Conservation (phyloP, 1,140 invertebrate genomes). For the Magallana gigas region DNA sequence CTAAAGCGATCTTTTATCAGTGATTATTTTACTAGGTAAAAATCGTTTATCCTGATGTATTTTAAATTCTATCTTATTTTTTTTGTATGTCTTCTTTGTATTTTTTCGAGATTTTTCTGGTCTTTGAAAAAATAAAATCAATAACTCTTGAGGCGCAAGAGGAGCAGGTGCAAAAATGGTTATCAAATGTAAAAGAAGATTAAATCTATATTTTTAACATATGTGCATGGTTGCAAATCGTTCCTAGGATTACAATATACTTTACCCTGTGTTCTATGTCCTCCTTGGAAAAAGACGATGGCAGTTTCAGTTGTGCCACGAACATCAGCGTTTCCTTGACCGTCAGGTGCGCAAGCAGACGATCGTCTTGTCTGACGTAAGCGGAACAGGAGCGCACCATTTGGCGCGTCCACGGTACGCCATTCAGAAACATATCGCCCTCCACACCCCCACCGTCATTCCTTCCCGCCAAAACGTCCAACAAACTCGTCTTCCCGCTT, state of each 20-base stretch:
- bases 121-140: no score
- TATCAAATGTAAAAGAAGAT: no score
- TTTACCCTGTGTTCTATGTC: conserved; percentile 67
- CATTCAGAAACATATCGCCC: conserved; percentile 71
- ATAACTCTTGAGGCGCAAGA: no score
- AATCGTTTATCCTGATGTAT: no score
- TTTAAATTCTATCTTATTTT: no score
- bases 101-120: no score
- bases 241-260: neutral
- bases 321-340: conserved; percentile 75
- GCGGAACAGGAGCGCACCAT: conserved; percentile 69
- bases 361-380: conserved; percentile 75
- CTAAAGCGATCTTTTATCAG: no score
- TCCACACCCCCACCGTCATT: conserved; percentile 61
- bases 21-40: no score
- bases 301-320: conserved; percentile 75
- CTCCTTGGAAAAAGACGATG: conserved; percentile 60
- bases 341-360: conserved; percentile 69
- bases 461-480: conserved; percentile 72
- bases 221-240: no score
- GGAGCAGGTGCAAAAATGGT: no score
- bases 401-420: conserved; percentile 59
- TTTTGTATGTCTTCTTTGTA: no score
- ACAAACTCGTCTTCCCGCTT: conserved; percentile 74
- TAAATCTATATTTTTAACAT: no score